Base-by-base conservation (phyloP, 1,140 invertebrate species). In the Aphidius gifuensis region DNA sequence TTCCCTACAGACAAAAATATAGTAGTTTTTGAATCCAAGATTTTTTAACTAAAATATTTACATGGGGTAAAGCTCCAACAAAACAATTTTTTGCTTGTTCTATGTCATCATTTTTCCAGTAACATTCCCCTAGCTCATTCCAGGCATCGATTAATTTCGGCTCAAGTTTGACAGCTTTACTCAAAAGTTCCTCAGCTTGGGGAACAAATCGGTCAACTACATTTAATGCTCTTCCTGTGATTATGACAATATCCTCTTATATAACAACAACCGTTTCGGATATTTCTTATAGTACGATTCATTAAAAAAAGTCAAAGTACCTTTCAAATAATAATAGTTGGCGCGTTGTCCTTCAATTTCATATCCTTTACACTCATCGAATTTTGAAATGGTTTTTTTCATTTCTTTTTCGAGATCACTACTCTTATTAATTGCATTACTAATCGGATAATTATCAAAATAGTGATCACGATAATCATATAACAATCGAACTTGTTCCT, bases 71-170 rank as follows among this genome's bases (percentile, higher is more conserved):
- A 66, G 92, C 91, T 66, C 89, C 89, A 69, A 87, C 83, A 80
- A 95, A 95, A 78, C 93, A 95, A 71, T 90, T 92, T 71, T 89
- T 90, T 3, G 93, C 92, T 67, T 91, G 88, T 68, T 86, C 82
- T 38, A 93, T 81, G 73, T 94, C 90, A 70, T 89, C 85, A 76
- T 91, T 91, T 76, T 94, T 94, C 88, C 91, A 94, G 77, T 92
- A 93, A 76, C 90, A 92, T 77, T 94, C 92, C 6, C 93, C 93
- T 8, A 96, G 81, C 74, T 94, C 89, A 74, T 94, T 94, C 93
- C 93, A 96, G 5, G 92, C 92, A 62, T 92, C 88, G 1, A 91
- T 84, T 59, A 90, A 80, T 66, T 88, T 90, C 9, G 92, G 92
- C 74, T 94, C 89, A 16, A 95, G 79, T 80, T 95, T 95, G 1